phyloP scores from a whole-genome alignment of 1,140 invertebrate species.

The Mactra quadrangularis region DNA sequence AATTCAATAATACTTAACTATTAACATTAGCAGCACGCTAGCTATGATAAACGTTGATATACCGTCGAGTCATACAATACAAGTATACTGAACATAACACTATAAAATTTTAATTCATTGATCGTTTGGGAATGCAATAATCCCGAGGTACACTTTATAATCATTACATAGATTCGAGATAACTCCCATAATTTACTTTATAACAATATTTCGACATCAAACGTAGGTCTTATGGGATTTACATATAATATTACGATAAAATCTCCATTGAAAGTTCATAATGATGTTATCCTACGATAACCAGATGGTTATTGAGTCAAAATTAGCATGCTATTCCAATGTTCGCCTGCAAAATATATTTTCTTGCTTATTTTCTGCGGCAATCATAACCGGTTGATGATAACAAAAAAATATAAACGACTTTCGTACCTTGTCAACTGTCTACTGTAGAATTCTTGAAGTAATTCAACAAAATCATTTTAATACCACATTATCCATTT shows the following conservation, averaged over 20 bases:
- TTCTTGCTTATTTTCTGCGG: background rate
- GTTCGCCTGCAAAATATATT: constrained; percentile 29
- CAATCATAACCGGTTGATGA: background rate
- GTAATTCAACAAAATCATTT: too few relatives aligned
- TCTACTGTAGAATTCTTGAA: too few relatives aligned
- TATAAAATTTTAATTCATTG: constrained; percentile 37
- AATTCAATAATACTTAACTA: too few relatives aligned
- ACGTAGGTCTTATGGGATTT: constrained; percentile 54
- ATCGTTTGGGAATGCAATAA: constrained; percentile 38
- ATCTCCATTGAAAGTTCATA: constrained; percentile 47
- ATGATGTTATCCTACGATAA: constrained; percentile 27
- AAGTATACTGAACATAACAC: too few relatives aligned
- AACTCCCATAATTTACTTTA: constrained; percentile 19
- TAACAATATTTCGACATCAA: constrained; percentile 58
- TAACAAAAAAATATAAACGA: background rate
- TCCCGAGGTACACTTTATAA: constrained; percentile 49
- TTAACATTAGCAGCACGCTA: too few relatives aligned
- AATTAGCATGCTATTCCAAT: constrained; percentile 8
- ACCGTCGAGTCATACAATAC: too few relatives aligned
- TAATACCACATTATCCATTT: too few relatives aligned
- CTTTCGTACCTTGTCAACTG: constrained; percentile 24
- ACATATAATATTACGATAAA: constrained; percentile 54
- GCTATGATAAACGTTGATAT: too few relatives aligned
- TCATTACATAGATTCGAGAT: constrained; percentile 50
- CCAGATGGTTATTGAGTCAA: constrained; percentile 45